phyloP scores from a whole-genome alignment of 1,140 invertebrate species.

The Brachionus paranguensis region DNA sequence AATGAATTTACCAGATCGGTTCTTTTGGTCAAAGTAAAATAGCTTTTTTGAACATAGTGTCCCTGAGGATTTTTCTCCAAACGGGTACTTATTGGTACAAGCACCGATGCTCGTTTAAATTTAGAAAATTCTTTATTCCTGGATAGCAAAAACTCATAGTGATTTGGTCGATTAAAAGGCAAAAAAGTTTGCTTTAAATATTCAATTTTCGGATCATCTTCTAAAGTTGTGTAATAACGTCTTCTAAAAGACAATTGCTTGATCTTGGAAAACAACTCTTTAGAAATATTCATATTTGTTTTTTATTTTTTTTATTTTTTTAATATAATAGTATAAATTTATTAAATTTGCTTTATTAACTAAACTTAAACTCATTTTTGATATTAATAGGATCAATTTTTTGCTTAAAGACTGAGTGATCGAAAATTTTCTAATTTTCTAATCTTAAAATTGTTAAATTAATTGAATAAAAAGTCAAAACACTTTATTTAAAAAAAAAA shows the following conservation, averaged over 20 bases:
- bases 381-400: neutral
- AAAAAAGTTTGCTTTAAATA: slow-evolving; percentile 25
- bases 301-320: neutral
- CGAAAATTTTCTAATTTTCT: too few species aligned
- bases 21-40: slow-evolving; percentile 41
- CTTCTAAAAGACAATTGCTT: neutral
- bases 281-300: neutral
- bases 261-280: neutral
- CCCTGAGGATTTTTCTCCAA: neutral
- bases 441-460: too few species aligned
- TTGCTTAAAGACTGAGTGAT: too few species aligned
- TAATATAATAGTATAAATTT: neutral
- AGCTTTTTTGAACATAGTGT: slow-evolving; percentile 7
- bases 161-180: slow-evolving; percentile 1
- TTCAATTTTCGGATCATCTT: slow-evolving; percentile 18
- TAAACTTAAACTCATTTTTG: neutral
- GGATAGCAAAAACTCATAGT: neutral
- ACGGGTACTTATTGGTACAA: slow-evolving; percentile 23
- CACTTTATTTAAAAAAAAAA: too few species aligned
- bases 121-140: slow-evolving; percentile 11
- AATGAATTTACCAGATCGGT: slow-evolving; percentile 20
- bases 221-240: neutral
- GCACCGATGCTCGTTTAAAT: neutral
- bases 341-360: neutral
- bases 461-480: too few species aligned